phyloP scores from a whole-genome alignment of 2,113 vertebrate genomes.

The Oreochromis spilurus region DNA sequence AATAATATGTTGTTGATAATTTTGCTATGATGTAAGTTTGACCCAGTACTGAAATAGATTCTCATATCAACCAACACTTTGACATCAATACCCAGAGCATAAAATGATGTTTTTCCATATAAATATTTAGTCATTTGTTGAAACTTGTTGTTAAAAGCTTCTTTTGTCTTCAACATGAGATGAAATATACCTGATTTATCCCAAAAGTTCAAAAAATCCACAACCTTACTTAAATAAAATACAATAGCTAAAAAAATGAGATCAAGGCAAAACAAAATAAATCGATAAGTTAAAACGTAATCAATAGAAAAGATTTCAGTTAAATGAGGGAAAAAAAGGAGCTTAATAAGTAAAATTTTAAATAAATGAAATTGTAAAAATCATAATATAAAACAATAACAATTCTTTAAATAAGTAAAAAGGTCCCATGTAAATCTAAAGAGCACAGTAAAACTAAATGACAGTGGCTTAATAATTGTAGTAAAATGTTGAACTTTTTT shows the following conservation, averaged over 20 bases:
- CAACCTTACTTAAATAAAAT: neutral
- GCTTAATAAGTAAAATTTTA: accelerated
- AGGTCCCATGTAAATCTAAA: neutral
- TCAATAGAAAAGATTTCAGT: neutral
- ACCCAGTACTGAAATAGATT: neutral
- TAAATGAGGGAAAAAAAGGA: neutral
- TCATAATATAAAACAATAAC: neutral
- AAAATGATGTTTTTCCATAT: neutral
- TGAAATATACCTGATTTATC: neutral
- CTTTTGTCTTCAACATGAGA: neutral
- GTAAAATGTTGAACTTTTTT: accelerated
- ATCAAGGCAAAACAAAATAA: neutral
- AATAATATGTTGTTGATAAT: neutral
- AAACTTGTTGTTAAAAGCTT: neutral
- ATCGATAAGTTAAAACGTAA: accelerated
- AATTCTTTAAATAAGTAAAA: accelerated
- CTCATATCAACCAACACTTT: neutral
- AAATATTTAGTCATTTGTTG: neutral
- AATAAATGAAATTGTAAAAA: neutral
- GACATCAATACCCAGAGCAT: neutral
- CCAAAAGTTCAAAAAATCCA: neutral
- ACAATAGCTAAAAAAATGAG: neutral
- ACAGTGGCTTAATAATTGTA: neutral
- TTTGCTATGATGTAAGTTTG: neutral
- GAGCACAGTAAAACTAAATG: neutral